Percentiles rank a stretch among this genome's conserved stretches.
Conservation (phyloP, 2,113 vertebrate species). For the Seriola dumerili region DNA sequence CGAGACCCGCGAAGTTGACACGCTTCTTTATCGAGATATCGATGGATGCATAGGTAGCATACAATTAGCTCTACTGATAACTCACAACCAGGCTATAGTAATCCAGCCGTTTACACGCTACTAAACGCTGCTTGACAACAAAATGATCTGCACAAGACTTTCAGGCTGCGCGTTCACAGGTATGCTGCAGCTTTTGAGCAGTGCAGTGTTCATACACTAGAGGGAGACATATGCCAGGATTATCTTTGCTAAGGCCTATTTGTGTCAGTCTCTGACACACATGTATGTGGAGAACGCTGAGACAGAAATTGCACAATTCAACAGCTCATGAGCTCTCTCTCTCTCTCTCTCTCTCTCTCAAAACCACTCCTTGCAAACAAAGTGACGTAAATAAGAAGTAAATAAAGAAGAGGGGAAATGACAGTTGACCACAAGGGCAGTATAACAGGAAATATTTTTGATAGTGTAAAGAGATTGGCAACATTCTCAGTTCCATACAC, state of each 20-base stretch:
- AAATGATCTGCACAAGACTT: background rate
- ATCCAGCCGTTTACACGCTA: background rate
- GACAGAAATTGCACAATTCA: background rate
- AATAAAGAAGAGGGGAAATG: no score
- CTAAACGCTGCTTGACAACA: background rate
- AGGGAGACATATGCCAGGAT: conserved; percentile 52
- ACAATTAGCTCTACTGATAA: background rate
- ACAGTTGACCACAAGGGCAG: no score
- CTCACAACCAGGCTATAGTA: no score
- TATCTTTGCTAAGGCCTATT: background rate
- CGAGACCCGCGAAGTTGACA: background rate
- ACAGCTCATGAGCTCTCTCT: no score
- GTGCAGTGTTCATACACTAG: conserved; percentile 53
- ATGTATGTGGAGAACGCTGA: background rate
- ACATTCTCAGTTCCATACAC: no score
- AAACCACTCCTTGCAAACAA: no score
- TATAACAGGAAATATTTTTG: no score
- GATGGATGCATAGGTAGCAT: background rate
- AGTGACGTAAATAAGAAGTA: no score
- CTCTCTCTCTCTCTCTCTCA: no score
- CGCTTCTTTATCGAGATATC: background rate
- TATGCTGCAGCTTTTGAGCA: background rate
- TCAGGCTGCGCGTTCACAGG: background rate
- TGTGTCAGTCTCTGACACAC: background rate
- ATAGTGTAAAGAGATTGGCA: no score